Conservation (phyloP, 2,113 vertebrate species). For the Cryptomyrus ogoouensis region DNA sequence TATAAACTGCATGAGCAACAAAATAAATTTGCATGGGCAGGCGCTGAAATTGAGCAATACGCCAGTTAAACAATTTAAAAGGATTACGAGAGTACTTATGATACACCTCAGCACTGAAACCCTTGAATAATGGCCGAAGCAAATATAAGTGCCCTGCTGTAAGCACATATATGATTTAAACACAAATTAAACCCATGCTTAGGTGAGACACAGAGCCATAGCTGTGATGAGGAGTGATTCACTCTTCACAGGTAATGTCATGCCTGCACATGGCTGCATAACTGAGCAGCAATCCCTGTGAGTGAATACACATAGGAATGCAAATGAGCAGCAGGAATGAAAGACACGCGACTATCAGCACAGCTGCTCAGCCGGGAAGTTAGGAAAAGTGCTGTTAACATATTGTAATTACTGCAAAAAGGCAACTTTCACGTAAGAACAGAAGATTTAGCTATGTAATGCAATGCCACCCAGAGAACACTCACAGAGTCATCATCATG, state of each 20-base stretch:
- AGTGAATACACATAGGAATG: not conserved
- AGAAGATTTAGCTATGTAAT: not conserved
- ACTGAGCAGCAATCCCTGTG: not conserved
- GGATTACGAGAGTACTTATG: not conserved
- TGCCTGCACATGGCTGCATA: not conserved
- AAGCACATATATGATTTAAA: not conserved
- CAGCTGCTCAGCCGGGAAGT: not conserved
- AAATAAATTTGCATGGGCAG: not conserved
- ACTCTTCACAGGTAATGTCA: not conserved
- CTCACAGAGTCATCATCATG: not conserved
- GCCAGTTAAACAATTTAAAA: slow-evolving; percentile 2
- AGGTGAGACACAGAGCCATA: not conserved
- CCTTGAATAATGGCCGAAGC: not conserved
- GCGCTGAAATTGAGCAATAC: not conserved
- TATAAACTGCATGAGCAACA: not conserved
- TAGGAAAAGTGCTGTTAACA: not conserved
- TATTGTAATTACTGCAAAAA: not conserved
- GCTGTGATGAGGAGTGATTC: not conserved
- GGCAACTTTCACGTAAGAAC: not conserved
- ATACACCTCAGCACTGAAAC: not conserved
- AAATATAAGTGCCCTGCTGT: not conserved
- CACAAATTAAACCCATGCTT: not conserved
- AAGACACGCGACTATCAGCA: not conserved
- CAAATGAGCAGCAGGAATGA: not conserved
- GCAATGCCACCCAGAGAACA: not conserved